Percentiles rank a stretch among this genome's conserved stretches.
Evolutionary conservation across 2,113 vertebrate species (phyloP).

Genomic region (Ellobius talpinus): DNA sequence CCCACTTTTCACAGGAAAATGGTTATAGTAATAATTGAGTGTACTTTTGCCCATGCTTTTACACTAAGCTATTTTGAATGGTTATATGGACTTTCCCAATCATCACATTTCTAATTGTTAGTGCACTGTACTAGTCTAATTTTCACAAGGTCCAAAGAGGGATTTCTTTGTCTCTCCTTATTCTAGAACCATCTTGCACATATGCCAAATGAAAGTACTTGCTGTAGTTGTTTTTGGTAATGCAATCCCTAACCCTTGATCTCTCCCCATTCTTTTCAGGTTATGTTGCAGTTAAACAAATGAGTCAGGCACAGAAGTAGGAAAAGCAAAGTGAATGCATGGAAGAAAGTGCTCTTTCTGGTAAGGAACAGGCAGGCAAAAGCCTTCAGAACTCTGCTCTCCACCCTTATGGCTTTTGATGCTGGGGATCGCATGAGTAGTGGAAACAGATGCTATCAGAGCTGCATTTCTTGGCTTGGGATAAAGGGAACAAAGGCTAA

Average conservation of each 20-base stretch:
- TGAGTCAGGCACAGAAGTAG: constrained; percentile 72
- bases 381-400: constrained; percentile 84
- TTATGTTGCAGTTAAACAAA: constrained; percentile 71
- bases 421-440: constrained; percentile 84
- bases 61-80: constrained; percentile 37
- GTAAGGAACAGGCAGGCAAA: constrained; percentile 81
- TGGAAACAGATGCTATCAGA: constrained; percentile 89
- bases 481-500: constrained; percentile 88
- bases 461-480: constrained; percentile 86
- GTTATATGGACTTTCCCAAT: constrained; percentile 5
- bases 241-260: constrained; percentile 50
- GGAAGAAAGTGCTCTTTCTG: constrained; percentile 77
- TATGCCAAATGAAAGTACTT: constrained; percentile 51
- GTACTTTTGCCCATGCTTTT: neutral
- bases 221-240: constrained; percentile 23
- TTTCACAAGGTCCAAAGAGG: neutral
- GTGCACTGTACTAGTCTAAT: neutral
- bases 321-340: constrained; percentile 64
- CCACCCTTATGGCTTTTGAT: constrained; percentile 83
- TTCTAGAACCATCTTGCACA: neutral
- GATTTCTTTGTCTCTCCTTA: neutral
- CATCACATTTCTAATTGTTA: neutral
- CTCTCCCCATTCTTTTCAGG: constrained; percentile 63
- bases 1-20: neutral
- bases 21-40: neutral